Base-by-base conservation (phyloP, 92 coral and sea anemone genomes). In the Bergia sp. region DNA sequence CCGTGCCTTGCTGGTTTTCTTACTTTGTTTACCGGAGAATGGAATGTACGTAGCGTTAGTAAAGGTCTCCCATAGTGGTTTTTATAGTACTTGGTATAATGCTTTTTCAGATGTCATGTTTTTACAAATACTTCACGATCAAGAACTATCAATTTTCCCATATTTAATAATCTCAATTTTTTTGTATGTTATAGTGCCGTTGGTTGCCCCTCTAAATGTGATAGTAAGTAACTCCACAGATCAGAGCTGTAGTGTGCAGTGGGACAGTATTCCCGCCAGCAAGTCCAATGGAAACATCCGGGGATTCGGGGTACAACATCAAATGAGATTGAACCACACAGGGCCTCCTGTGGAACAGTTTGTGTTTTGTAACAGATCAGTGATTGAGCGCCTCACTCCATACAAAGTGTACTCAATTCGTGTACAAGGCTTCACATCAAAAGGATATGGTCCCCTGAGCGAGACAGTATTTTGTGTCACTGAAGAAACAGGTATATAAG, bases 381-480 rank as follows among this genome's bases (percentile, higher is more conserved):
- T 80, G 84, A 44, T 50, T 53, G 71, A 80, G n/a, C 21, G 47
- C 37, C 69, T 80, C 21, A 47, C 72, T 37, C 45, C 8, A 38
- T 57, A 49, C 66, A 80, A 80, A 50, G 44, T 80, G 12, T 80
- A 80, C 61, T 47, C 71, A 2, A 50, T 80, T 23, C 84, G 69
- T 8, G 84, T 80, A 44, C 84, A 80, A 80, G 45, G 84, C 61
- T 80, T 80, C 71, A 80, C 84, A 53, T 80, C 84, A 49, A 49
- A 29, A 37, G 84, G 69, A 37, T 43, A 10, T 23, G 84, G 84
- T 13, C 84, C 84, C 43, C 47, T 80, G 23, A 80, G 84, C 40
- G 71, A 23, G 29, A 23, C 84, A 29, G 84, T 80, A n/a, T 1
- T 10, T 37, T 80, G 84, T 50, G 69, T 80, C 15, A 80, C 84